Base-by-base conservation (phyloP, 2,113 vertebrate genomes). In the Chaenocephalus aceratus region DNA sequence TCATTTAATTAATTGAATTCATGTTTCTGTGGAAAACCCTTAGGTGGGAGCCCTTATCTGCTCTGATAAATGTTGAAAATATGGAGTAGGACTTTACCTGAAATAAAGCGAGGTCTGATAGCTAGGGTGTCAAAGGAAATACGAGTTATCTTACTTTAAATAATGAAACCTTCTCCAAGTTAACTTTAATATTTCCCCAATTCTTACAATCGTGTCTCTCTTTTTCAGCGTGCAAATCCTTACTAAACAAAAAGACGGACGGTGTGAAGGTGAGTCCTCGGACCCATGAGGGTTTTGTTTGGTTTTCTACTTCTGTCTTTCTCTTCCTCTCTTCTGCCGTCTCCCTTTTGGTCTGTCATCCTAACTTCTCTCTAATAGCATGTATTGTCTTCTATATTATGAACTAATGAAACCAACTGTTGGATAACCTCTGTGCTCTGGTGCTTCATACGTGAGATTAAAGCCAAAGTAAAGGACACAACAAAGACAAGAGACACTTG, bases 161-260 rank as follows among this genome's bases (percentile, higher is more conserved):
- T 41, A 41, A 41, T 41, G 36, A 7, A 41, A 41, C 36, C 36
- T 41, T 41, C 7, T 41, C 36, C 1, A 41, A 41, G 36, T 41
- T 41, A 8, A 41, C 3, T 30, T 30, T 30, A 30, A 30, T 30
- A 30, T 30, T 30, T 30, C 4, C 30, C 30, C 30, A 30, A 30
- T 30, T 30, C 30, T 30, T 30, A 30, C 18, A 26, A 3, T 75
- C 16, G 54, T 82, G 4, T 81, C 11, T 81, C 85, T 71, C 88
- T 95, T 92, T 95, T 96, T 89, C 95, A 99, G 98, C 98, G 78
- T 97, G 97, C 94, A 99, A 99, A 96, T 98, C 97, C 86, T 95
- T 99, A 87, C 88, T 99, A 92, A 99, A 99, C 95, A 99, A 99
- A 95, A 99, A 99, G 89, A 96, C 98, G 3, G 98, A 99, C 16